Base-by-base conservation (phyloP, 2,797 vertebrate species). In the Pyrrhura leucotis region DNA sequence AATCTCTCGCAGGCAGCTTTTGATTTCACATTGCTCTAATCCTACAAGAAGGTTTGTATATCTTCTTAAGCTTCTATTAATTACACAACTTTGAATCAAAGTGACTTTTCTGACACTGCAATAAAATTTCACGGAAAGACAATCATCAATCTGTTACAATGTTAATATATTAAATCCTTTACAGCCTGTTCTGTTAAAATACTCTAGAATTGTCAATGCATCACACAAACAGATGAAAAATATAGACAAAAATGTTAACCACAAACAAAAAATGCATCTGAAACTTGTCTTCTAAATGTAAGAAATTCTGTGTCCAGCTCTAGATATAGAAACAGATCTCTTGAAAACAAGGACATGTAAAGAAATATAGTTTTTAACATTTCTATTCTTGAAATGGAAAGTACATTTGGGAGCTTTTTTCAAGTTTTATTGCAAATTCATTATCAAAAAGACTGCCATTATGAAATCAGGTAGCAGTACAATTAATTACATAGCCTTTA, bases 21-120 rank as follows among this genome's bases (percentile, higher is more conserved):
- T 65, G 35, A 77, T 45, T 89, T 94, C 1, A 53, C 83, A 93
- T 86, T 72, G 84, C 44, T 76, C 61, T 81, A 58, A 37, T 37
- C 56, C 28, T 47, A 48, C 28, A 76, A 82, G 56, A 68, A 45
- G 72, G 35, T 93, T 76, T 54, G 35, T 31, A 40, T 73, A 18
- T 31, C 81, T 68, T 31, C 68, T 84, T 61, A 85, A 47, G 26
- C 68, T 83, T 84, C 72, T 79, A 63, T 50, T 66, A 83, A 58
- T 68, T 87, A 89, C 61, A 65, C 25, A 72, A 25, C 33, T 72
- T 85, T 53, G 45, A 94, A 53, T 94, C 51, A 84, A 89, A 96
- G 66, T 33, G 48, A 79, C 69, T 91, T 78, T 28, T 74, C 50
- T 90, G 80, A 77, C 37, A 76, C 40, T 37, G 65, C 18, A 67